Evolutionary conservation across 2,113 vertebrate genomes (phyloP).

Genomic region (Chitala chitala): DNA sequence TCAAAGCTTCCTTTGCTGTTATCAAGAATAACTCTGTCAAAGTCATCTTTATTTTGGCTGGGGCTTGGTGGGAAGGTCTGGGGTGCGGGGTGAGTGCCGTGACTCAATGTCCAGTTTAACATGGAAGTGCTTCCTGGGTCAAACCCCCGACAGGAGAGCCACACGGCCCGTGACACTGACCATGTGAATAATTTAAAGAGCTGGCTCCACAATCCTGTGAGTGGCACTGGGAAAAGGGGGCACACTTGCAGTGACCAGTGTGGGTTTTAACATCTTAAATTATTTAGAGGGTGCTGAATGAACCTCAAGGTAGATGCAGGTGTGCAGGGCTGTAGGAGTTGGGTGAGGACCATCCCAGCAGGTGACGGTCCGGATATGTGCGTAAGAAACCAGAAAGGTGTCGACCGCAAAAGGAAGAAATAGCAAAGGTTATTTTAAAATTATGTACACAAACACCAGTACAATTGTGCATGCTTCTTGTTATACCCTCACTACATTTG

Average conservation of each 20-base stretch:
- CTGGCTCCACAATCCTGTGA: conserved; percentile 26
- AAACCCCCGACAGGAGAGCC: not conserved
- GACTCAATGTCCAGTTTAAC: not conserved
- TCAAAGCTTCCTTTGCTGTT: not conserved
- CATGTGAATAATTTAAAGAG: conserved; percentile 57
- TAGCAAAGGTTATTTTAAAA: not conserved
- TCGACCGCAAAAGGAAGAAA: not conserved
- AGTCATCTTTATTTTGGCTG: conserved; percentile 11
- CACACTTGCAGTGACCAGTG: not conserved
- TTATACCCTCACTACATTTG: not conserved
- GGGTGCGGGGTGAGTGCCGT: not conserved
- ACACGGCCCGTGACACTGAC: conserved; percentile 43
- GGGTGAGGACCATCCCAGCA: not conserved
- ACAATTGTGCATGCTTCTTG: not conserved
- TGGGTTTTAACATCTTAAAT: conserved; percentile 40
- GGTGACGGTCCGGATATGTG: too few species aligned
- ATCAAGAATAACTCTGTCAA: not conserved
- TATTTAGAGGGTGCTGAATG: conserved; percentile 46
- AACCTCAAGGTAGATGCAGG: conserved; percentile 25
- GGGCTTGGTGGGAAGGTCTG: too few species aligned
- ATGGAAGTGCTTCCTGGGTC: not conserved
- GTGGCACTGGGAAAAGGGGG: conserved; percentile 30
- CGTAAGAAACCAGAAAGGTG: too few species aligned
- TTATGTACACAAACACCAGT: not conserved
- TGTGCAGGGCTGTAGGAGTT: not conserved